Percentiles rank a stretch among this genome's conserved stretches.
phyloP scores from a whole-genome alignment of 2,888 invertebrate species.

The Ochropleura plecta region DNA sequence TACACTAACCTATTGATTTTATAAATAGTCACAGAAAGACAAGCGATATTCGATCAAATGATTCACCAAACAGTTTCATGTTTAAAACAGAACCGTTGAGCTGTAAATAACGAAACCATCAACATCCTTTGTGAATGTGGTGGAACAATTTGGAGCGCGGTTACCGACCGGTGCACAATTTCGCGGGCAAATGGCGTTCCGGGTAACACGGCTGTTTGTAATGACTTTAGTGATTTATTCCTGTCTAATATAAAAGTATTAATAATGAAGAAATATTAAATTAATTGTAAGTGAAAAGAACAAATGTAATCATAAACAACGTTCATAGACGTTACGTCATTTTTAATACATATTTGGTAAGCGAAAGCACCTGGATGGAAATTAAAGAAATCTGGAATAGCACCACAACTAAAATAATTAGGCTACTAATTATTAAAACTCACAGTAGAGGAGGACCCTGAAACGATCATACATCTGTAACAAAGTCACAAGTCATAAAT shows the following conservation, averaged over 20 bases:
- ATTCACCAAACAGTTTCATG: constrained; percentile 33
- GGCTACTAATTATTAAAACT: background rate
- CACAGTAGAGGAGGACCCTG: background rate
- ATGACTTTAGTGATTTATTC: constrained; percentile 39
- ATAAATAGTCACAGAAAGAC: background rate
- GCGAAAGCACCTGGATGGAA: background rate
- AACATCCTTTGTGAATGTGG: constrained; percentile 41
- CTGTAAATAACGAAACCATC: constrained; percentile 16
- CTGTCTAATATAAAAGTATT: constrained; percentile 23
- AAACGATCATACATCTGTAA: background rate
- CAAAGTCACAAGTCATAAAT: constrained; percentile 37
- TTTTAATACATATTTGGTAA: background rate
- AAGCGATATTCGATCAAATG: background rate
- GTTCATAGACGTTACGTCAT: background rate
- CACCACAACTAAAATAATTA: background rate
- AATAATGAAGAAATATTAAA: constrained; percentile 4
- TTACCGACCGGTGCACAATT: background rate
- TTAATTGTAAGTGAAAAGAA: background rate
- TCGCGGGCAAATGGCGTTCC: constrained; percentile 2
- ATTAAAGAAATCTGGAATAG: background rate
- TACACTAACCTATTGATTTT: background rate
- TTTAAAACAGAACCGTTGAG: background rate
- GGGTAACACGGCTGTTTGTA: constrained; percentile 33
- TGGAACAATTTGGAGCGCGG: constrained; percentile 41
- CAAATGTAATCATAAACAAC: background rate